phyloP scores from a whole-genome alignment of 2,797 vertebrate species.

The Ispidina picta region DNA sequence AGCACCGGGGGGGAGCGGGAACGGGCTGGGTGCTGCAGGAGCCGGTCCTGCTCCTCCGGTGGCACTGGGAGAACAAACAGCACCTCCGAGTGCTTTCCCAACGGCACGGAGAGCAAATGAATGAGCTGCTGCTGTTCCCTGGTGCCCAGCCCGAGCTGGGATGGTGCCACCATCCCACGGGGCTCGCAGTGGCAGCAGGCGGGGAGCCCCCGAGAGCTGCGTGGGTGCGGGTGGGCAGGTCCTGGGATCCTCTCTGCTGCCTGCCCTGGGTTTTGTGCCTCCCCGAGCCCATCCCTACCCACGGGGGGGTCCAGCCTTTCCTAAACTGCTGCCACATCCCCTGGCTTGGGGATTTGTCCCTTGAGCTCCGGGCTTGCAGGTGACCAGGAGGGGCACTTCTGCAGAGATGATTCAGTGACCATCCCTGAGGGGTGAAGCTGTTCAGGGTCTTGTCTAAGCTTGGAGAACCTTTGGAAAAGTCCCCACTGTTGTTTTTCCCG shows the following conservation, averaged over 20 bases:
- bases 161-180: neutral
- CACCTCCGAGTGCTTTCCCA: neutral
- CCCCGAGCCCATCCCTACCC: neutral
- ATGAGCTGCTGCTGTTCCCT: fast-evolving
- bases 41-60: neutral
- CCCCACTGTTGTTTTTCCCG: fast-evolving
- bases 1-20: neutral
- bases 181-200: neutral
- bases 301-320: neutral
- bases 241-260: neutral
- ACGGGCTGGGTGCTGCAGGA: neutral
- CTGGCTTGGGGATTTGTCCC: fast-evolving
- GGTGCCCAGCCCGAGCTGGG: neutral
- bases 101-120: neutral
- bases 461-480: neutral
- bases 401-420: neutral
- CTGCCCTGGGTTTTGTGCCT: neutral
- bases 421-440: fast-evolving
- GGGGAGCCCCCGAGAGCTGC: neutral
- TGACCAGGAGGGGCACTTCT: neutral
- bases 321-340: neutral
- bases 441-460: neutral
- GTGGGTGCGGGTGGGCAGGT: neutral
- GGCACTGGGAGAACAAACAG: neutral
- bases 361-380: neutral